Conservation (phyloP, 2,113 vertebrate species). For the Pogonocichla stellata region DNA sequence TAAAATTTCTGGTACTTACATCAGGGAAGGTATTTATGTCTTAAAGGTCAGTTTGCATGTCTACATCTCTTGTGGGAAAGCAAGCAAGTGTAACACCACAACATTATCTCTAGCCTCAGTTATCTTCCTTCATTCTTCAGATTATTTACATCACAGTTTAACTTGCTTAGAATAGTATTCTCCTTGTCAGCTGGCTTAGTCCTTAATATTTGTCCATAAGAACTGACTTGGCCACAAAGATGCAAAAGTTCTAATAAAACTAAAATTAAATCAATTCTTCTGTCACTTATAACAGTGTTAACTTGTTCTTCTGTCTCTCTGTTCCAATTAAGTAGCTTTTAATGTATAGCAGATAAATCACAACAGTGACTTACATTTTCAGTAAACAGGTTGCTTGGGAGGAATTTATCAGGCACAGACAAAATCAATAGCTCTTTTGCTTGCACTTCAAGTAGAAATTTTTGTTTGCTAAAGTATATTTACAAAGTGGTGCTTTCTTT, state of each 20-base stretch:
- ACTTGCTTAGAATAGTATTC: neutral
- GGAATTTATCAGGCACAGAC: slow-evolving; percentile 3
- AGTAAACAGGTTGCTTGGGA: slow-evolving; percentile 6
- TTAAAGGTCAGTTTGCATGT: neutral
- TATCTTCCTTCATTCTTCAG: neutral
- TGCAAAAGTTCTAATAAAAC: neutral
- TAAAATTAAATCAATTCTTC: neutral
- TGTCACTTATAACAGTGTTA: neutral
- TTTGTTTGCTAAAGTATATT: neutral
- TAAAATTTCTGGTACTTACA: neutral
- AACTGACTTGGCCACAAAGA: neutral
- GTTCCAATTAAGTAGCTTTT: slow-evolving; percentile 28
- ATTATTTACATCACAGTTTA: neutral
- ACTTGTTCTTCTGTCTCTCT: neutral
- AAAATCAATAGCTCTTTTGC: slow-evolving; percentile 38
- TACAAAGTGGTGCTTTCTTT: neutral
- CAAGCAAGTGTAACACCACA: neutral
- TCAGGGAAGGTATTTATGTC: neutral
- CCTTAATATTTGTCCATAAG: neutral
- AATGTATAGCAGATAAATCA: slow-evolving; percentile 11
- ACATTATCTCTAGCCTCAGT: neutral
- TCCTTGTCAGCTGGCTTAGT: neutral
- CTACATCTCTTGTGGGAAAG: neutral
- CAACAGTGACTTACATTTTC: neutral
- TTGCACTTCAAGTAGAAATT: neutral